phyloP scores from a whole-genome alignment of 2,113 vertebrate genomes.

The Galeopterus variegatus region DNA sequence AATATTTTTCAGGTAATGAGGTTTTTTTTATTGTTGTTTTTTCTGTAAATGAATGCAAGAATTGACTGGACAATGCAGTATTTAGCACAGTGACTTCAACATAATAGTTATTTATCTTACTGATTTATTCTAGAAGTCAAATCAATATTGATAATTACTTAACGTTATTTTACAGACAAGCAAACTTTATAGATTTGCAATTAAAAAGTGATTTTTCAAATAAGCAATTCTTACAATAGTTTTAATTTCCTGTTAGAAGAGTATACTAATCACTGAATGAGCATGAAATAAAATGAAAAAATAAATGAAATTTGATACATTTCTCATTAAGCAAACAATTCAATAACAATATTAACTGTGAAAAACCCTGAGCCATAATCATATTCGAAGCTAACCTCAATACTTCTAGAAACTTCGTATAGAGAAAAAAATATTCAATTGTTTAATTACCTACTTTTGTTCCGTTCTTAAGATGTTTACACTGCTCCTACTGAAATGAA shows the following conservation, averaged over 20 bases:
- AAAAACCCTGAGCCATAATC: neutral
- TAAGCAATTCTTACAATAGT: neutral
- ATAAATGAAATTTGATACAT: neutral
- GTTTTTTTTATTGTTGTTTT: neutral
- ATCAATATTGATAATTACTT: slow-evolving; percentile 5
- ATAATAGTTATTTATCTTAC: neutral
- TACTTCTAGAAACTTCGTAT: slow-evolving; percentile 28
- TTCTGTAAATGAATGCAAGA: neutral
- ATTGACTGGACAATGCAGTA: neutral
- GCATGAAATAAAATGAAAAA: neutral
- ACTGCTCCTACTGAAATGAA: neutral
- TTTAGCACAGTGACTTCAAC: neutral
- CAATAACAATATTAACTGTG: neutral
- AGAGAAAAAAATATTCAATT: neutral
- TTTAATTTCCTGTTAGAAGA: slow-evolving; percentile 8
- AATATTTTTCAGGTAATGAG: neutral
- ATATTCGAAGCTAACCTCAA: neutral
- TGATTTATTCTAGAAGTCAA: neutral
- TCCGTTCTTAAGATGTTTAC: neutral
- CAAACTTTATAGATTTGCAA: slow-evolving; percentile 11
- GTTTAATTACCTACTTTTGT: neutral
- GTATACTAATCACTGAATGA: neutral
- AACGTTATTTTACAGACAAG: neutral
- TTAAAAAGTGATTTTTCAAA: slow-evolving; percentile 26
- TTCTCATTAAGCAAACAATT: neutral